Evolutionary conservation across 2,113 vertebrate species (phyloP).

Genomic region (Tringa solitaria): DNA sequence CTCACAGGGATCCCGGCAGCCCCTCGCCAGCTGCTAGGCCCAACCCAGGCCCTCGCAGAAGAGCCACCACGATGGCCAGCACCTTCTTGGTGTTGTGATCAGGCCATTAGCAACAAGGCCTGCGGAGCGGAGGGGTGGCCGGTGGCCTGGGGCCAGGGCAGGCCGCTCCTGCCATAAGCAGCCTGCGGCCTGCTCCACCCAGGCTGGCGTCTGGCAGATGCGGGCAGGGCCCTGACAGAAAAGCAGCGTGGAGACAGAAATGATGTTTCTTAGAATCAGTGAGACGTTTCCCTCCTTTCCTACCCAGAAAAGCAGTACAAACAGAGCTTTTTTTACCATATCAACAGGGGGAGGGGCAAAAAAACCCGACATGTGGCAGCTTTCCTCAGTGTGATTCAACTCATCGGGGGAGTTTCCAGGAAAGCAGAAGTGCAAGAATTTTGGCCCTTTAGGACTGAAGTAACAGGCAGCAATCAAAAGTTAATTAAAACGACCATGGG

Average conservation of each 20-base stretch:
- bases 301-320: background rate
- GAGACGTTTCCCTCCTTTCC: background rate
- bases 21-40: fast-evolving
- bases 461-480: background rate
- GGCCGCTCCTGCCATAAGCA: background rate
- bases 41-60: background rate
- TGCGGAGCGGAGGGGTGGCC: fast-evolving
- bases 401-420: background rate
- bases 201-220: background rate
- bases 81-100: fast-evolving
- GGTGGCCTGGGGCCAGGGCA: fast-evolving
- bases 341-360: background rate
- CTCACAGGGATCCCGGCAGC: fast-evolving
- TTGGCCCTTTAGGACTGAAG: background rate
- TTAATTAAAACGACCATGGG: background rate
- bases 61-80: fast-evolving
- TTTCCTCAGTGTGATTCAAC: background rate
- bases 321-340: background rate
- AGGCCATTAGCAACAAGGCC: background rate
- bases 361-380: background rate
- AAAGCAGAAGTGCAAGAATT: background rate
- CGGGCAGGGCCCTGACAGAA: background rate
- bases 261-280: background rate
- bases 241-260: background rate
- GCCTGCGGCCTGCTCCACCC: background rate